Evolutionary conservation across 1,140 invertebrate genomes (phyloP).

Genomic region (Carposina sasakii): DNA sequence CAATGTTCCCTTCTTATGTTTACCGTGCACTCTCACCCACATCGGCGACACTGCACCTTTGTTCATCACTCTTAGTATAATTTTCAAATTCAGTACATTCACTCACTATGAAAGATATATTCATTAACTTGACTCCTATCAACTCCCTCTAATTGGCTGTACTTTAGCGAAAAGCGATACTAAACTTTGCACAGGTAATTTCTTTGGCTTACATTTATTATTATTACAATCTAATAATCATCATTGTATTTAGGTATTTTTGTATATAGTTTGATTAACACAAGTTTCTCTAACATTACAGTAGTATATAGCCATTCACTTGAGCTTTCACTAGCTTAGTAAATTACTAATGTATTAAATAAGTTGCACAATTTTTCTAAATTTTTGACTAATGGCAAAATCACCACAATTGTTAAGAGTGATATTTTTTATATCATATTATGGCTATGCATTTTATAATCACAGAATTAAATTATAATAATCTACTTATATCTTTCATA

Average conservation of each 20-base stretch:
- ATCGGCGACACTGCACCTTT: too few relatives aligned
- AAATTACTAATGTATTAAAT: conserved; percentile 30
- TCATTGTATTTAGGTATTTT: not conserved
- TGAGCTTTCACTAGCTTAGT: conserved; percentile 47
- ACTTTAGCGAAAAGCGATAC: not conserved
- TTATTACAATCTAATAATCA: conserved; percentile 5
- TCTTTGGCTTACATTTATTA: conserved; percentile 24
- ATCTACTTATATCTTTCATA: conserved; percentile 27
- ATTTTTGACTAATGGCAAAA: conserved; percentile 70
- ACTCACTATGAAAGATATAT: too few relatives aligned
- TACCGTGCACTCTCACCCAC: too few relatives aligned
- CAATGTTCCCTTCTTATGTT: too few relatives aligned
- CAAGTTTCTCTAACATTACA: not conserved
- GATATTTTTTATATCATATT: conserved; percentile 33
- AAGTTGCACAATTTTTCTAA: conserved; percentile 36
- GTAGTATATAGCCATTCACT: conserved; percentile 20
- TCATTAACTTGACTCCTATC: too few relatives aligned
- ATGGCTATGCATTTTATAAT: conserved; percentile 40
- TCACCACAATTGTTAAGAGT: conserved; percentile 70
- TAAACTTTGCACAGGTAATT: conserved; percentile 51
- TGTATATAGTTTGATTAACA: not conserved
- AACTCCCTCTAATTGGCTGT: not conserved
- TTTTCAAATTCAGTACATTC: too few relatives aligned
- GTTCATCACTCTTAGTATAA: too few relatives aligned
- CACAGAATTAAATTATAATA: conserved; percentile 9